Evolutionary conservation across 2,888 invertebrate species (phyloP), one percentile per base, ranked within the genome.

Genomic region (Rosalia funebris): DNA sequence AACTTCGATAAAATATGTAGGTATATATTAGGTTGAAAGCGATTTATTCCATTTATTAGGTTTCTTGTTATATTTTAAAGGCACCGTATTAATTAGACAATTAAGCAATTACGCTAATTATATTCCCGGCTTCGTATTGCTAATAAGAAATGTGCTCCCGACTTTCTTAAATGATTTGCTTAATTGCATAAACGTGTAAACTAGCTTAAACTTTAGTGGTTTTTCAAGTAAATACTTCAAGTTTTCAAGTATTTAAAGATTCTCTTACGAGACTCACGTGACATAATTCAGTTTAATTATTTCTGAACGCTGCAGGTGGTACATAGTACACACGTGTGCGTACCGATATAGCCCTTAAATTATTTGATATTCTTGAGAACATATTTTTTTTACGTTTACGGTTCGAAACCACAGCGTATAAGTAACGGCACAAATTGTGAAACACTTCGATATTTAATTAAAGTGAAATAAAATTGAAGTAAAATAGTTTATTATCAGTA

Each of bases 241-340:
- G 25, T 7, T 5, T 25, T 25, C 3, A 25, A 25, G n/a, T n/a
- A 32, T 9, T 15, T 9, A 46, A 32, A 15, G 46, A 31, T 31
- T 46, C 14, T 31, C 9, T 34, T 34, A 34, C 32, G 34, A 32
- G 32, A 46, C 39, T 4, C 25, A 3, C 25, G 3, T 25, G 25
- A 5, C 25, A 7, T 25, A 25, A 48, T 48, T 16, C 19, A 19
- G 11, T 48, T 48, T 48, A 19, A 37, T 11, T 48, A 36, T 36
- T 5, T 41, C 17, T 41, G 9, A 36, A 48, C 34, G 20, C 14
- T 36, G 37, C 36, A 19, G 36, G 48, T 48, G 48, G 36, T 17
- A 7, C 3, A 16, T 48, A 36, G 36, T 17, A 7, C 3, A 16
- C 48, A 48, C 37, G 48, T 48, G 48, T 5, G 4, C 14, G 25